Evolutionary conservation across 1,140 invertebrate species (phyloP), one percentile per base, ranked within the genome.

Genomic region (Drosophila paulistorum): DNA sequence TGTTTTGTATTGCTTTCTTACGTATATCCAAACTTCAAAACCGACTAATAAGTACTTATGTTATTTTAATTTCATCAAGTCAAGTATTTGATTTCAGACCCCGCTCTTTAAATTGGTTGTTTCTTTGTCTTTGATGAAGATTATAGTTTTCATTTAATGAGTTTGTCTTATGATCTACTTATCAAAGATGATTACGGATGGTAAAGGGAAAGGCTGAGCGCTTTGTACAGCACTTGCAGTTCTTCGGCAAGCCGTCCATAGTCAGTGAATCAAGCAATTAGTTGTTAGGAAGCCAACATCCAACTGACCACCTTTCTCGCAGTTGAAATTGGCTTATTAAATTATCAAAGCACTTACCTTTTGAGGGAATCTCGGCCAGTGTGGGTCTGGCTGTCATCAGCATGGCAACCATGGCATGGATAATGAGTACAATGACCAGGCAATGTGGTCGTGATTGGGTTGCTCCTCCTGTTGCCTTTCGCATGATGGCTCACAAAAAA

Each of bases 281-380:
- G 72, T 65, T 65, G 64, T 58, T 61, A 61, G 65, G 79, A 79
- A 82, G 79, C 69, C 75, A 51, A 51, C 9, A 23, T 26, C 23
- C 23, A 26, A 26, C 2, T 20, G 17, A 9, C 20, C 10, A 51
- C 17, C 17, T 17, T 51, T 11, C 6, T 2, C 57, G 57, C n/a
- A 10, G 67, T 74, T 69, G 63, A 75, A 64, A 70, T 55, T 10
- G 71, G 65, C 76, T 83, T 72, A 89, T 86, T 89, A 79, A 89
- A 89, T 89, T 87, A 89, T 80, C 79, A 87, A 89, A 89, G 77
- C 66, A 89, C 84, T 87, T 87, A 87, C 84, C 84, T 77, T 87
- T 87, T 87, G 84, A 77, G 63, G 84, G 84, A 69, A 87, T 87
- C 70, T 87, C 84, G 73, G 84, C 84, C 17, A 77, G 58, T 7